phyloP scores from a whole-genome alignment of 2,797 vertebrate genomes.

The Cyprinella venusta region DNA sequence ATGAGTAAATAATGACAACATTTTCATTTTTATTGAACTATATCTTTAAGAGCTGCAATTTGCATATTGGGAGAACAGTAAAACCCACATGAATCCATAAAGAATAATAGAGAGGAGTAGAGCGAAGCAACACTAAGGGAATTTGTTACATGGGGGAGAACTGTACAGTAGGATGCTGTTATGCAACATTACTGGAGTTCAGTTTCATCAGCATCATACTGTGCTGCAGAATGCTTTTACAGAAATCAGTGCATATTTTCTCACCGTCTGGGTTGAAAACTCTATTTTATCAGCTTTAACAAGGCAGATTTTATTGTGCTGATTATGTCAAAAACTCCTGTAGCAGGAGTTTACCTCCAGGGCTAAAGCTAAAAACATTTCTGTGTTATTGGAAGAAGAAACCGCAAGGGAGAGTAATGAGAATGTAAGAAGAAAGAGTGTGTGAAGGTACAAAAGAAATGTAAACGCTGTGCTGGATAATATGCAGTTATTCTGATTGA shows the following conservation, averaged over 20 bases:
- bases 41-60: neutral
- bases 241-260: conserved; percentile 19
- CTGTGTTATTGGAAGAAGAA: neutral
- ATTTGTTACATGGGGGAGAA: neutral
- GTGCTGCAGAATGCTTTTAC: neutral
- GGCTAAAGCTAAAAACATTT: conserved; percentile 10
- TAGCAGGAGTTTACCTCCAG: conserved; percentile 28
- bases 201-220: neutral
- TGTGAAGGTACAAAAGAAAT: neutral
- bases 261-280: conserved; percentile 1
- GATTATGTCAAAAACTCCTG: conserved; percentile 32
- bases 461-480: neutral
- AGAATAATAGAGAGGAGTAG: neutral
- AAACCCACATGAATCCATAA: neutral
- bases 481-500: conserved; percentile 41
- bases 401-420: neutral
- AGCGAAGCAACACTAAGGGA: neutral
- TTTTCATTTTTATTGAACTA: too few relatives aligned
- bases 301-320: conserved; percentile 45
- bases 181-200: conserved; percentile 13
- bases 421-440: neutral
- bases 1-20: too few relatives aligned
- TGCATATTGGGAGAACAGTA: neutral
- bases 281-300: conserved; percentile 50
- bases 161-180: conserved; percentile 14